Conservation (phyloP, 2,797 vertebrate species). For the Cuniculus paca region DNA sequence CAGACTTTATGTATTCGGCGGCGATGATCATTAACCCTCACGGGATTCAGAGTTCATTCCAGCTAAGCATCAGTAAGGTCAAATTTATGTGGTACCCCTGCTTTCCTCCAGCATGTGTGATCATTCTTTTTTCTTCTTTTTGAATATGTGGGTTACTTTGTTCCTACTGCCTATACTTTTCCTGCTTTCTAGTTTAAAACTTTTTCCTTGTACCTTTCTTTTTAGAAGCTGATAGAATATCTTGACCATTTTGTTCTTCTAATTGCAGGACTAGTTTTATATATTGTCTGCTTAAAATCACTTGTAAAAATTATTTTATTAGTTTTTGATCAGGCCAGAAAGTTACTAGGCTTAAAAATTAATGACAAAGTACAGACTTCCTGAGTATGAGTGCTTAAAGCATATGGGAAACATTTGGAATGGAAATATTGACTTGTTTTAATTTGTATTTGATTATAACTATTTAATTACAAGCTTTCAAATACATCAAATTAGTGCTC, state of each 20-base stretch:
- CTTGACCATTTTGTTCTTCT: background rate
- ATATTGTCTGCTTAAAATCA: constrained; percentile 31
- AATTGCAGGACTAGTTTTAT: constrained; percentile 40
- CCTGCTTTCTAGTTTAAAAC: background rate
- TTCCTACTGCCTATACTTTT: background rate
- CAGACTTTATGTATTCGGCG: constrained; percentile 17
- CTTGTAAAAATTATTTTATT: constrained; percentile 28
- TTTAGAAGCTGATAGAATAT: background rate
- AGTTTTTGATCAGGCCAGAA: constrained; percentile 15
- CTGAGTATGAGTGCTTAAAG: background rate
- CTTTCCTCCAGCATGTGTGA: background rate
- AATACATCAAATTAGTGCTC: background rate
- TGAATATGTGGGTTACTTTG: background rate
- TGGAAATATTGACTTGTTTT: background rate
- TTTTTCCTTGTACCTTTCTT: background rate
- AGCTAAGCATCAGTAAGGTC: background rate
- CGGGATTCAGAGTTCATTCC: background rate
- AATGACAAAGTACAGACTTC: background rate
- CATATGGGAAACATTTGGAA: background rate
- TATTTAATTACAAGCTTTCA: constrained; percentile 63
- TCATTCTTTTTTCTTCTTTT: background rate
- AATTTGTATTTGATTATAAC: constrained; percentile 31
- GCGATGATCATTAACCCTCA: background rate
- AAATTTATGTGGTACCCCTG: background rate
- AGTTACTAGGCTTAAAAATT: constrained; percentile 8